phyloP scores from a whole-genome alignment of 1,140 invertebrate genomes.

The Anagrus nilaparvatae region DNA sequence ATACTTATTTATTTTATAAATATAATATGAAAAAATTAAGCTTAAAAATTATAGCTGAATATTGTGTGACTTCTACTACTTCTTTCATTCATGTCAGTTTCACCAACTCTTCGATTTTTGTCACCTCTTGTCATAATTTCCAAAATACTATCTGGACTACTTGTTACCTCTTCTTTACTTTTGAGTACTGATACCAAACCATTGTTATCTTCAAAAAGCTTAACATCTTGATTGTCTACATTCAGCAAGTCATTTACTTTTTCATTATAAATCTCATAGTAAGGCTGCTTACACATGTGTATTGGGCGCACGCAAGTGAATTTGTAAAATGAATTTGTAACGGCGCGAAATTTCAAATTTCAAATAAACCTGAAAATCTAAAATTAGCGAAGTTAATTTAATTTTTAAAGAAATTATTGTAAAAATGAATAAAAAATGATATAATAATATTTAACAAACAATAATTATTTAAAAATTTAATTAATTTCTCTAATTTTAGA shows the following conservation, averaged over 20 bases:
- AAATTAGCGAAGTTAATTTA: too few relatives aligned
- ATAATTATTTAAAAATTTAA: too few relatives aligned
- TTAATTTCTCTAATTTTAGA: too few relatives aligned
- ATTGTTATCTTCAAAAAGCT: slow-evolving; percentile 51
- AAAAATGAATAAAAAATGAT: too few relatives aligned
- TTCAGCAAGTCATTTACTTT: slow-evolving; percentile 61
- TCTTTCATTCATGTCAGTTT: slow-evolving; percentile 69
- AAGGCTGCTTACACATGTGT: too few relatives aligned
- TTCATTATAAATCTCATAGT: slow-evolving; percentile 78
- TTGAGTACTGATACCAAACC: slow-evolving; percentile 43
- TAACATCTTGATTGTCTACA: slow-evolving; percentile 47
- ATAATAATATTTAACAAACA: too few relatives aligned
- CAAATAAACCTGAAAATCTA: too few relatives aligned
- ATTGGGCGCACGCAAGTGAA: too few relatives aligned
- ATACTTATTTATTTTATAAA: not conserved
- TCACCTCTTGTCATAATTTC: slow-evolving; percentile 54
- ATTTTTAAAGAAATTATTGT: too few relatives aligned
- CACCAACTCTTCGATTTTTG: slow-evolving; percentile 56
- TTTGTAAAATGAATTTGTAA: too few relatives aligned
- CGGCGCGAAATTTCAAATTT: too few relatives aligned
- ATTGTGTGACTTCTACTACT: slow-evolving; percentile 73
- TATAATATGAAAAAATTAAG: not conserved
- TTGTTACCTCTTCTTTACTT: slow-evolving; percentile 53
- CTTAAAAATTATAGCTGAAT: slow-evolving; percentile 48
- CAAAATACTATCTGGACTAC: slow-evolving; percentile 50